phyloP scores from a whole-genome alignment of 1,140 invertebrate species.

The Pseudomyrmex concolor region DNA sequence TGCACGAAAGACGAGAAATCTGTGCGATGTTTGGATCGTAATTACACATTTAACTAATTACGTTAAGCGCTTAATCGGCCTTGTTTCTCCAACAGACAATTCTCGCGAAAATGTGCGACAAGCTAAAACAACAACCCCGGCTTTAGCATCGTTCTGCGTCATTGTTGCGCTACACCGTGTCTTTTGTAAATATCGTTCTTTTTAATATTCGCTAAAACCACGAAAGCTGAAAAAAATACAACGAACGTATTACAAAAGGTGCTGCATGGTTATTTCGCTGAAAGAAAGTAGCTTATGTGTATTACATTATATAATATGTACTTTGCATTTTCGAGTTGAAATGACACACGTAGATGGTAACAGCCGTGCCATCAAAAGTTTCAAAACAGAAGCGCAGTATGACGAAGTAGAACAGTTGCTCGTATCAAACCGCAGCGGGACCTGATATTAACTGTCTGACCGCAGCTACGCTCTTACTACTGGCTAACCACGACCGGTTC shows the following conservation, averaged over 20 bases:
- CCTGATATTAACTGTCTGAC: slow-evolving; percentile 72
- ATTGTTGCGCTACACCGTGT: slow-evolving; percentile 9
- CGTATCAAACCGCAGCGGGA: slow-evolving; percentile 64
- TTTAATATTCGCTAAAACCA: not conserved
- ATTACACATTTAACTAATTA: slow-evolving; percentile 67
- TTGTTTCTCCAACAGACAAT: slow-evolving; percentile 57
- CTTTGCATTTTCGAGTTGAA: slow-evolving; percentile 31
- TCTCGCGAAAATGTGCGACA: slow-evolving; percentile 34
- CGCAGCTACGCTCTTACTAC: slow-evolving; percentile 74
- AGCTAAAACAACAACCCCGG: slow-evolving; percentile 14
- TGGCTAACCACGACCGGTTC: slow-evolving; percentile 72
- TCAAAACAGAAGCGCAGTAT: slow-evolving; percentile 63
- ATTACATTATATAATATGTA: slow-evolving; percentile 6
- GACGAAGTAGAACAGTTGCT: slow-evolving; percentile 71
- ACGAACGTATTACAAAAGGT: not conserved
- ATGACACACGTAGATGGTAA: not conserved
- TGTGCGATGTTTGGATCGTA: slow-evolving; percentile 46
- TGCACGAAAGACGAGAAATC: slow-evolving; percentile 7
- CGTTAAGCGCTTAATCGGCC: slow-evolving; percentile 65
- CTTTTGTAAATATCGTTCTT: not conserved
- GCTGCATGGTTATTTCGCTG: not conserved
- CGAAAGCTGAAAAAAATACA: not conserved
- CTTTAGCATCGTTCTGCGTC: slow-evolving; percentile 30
- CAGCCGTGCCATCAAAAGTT: slow-evolving; percentile 43
- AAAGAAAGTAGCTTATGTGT: slow-evolving; percentile 21